Base-by-base conservation (phyloP, 2,113 vertebrate species). In the Varanus salvator region DNA sequence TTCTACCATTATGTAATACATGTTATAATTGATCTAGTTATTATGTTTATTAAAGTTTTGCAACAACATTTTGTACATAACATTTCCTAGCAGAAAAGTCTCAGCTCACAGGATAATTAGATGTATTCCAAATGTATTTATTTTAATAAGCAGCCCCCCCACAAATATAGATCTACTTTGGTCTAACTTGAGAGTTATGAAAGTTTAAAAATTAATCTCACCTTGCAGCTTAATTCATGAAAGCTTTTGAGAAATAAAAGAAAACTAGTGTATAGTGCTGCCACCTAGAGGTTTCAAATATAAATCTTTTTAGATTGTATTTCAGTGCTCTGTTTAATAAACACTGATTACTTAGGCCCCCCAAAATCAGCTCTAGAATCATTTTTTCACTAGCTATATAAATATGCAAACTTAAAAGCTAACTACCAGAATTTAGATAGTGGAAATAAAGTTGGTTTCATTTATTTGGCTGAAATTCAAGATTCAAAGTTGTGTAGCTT, bases 211-310 rank as follows among this genome's bases (percentile, higher is more conserved):
- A 91, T 91, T 96, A 95, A 90, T 88, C 60, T 64, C 88, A 64
- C 82, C 74, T 91, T 4, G 77, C 2, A 50, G 75, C 92, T 19
- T 3, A 31, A 92, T 91, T 94, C 66, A 85, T 11, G 7, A 76
- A 94, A 68, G 81, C 8, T 48, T 4, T 27, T 38, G 52, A 15
- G 44, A 91, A 95, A 93, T 64, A 88, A 84, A 86, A n/a, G 64
- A 81, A 89, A 96, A 96, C 94, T 94, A 69, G 93, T 96, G 89
- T 90, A 94, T 95, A 27, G 96, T 97, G 96, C 97, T 97, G 97
- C 97, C 97, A 97, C 96, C 97, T 94, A 92, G 92, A 97, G 97
- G 96, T 92, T 38, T 85, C 66, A 1, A 90, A 48, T 81, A 84
- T 92, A 21, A 77, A 88, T 95, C 91, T 86, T 54, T 31, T 7